Evolutionary conservation across 2,888 invertebrate species (phyloP).

Genomic region (Odontothrips loti): DNA sequence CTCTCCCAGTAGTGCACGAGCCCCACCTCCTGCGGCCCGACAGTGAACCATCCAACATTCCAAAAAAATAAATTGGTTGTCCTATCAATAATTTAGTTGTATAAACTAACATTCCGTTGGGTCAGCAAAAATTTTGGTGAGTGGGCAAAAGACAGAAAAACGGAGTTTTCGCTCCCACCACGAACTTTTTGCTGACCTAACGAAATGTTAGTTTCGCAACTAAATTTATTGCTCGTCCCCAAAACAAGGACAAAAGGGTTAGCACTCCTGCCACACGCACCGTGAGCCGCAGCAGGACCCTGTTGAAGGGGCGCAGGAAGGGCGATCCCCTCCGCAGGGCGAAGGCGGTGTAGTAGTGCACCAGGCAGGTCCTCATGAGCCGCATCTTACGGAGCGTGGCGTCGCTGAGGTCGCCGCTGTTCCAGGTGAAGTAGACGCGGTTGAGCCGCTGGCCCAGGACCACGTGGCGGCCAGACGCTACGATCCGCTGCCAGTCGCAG

Average conservation of each 20-base stretch:
- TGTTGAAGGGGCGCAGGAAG: neutral
- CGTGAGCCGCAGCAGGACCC: neutral
- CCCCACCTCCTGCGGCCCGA: neutral
- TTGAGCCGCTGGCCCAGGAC: neutral
- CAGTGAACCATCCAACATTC: too few relatives aligned
- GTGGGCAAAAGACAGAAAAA: too few relatives aligned
- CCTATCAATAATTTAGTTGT: too few relatives aligned
- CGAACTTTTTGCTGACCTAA: too few relatives aligned
- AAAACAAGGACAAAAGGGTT: too few relatives aligned
- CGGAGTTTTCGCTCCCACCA: too few relatives aligned
- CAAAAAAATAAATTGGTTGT: too few relatives aligned
- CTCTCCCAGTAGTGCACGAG: neutral
- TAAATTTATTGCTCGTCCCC: too few relatives aligned
- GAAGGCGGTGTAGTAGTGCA: neutral
- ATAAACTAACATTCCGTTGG: too few relatives aligned
- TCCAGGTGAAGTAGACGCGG: neutral
- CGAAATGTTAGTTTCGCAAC: too few relatives aligned
- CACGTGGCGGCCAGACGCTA: neutral
- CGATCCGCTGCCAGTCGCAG: neutral
- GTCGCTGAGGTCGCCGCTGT: neutral
- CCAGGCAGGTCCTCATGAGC: neutral
- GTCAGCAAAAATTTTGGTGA: too few relatives aligned
- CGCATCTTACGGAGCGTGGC: neutral
- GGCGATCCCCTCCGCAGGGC: neutral
- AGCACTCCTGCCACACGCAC: neutral